Evolutionary conservation across 2,113 vertebrate genomes (phyloP).

Genomic region (Nothobranchius kuhntae): DNA sequence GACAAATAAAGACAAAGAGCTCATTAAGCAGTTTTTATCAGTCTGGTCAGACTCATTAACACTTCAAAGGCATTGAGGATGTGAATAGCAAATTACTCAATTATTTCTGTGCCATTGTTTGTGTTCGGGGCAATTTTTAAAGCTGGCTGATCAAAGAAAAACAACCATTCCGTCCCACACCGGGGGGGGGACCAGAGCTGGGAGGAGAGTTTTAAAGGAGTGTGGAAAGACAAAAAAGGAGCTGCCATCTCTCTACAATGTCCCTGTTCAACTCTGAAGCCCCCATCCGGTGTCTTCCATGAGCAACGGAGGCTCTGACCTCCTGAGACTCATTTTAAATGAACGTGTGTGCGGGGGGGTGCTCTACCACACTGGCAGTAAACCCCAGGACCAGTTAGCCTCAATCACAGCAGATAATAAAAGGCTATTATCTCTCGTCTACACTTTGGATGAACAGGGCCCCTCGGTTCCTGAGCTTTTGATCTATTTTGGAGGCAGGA

Average conservation of each 20-base stretch:
- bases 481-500: constrained; percentile 58
- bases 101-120: constrained; percentile 45
- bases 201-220: neutral
- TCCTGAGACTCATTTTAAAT: constrained; percentile 49
- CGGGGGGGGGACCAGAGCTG: constrained; percentile 14
- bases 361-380: constrained; percentile 35
- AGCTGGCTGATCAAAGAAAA: constrained; percentile 56
- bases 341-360: neutral
- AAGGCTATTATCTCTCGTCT: constrained; percentile 66
- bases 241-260: constrained; percentile 47
- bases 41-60: constrained; percentile 47
- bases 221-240: constrained; percentile 42
- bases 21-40: constrained; percentile 18
- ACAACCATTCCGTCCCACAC: neutral
- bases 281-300: constrained; percentile 22
- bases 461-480: constrained; percentile 55
- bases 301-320: constrained; percentile 51
- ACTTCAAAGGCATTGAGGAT: constrained; percentile 42
- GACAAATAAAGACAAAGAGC: constrained; percentile 29
- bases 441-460: constrained; percentile 65
- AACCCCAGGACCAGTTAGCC: constrained; percentile 46
- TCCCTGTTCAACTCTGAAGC: constrained; percentile 25
- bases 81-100: constrained; percentile 43
- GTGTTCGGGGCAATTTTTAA: constrained; percentile 39
- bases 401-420: constrained; percentile 71